These are phyloP conservation scores for Pammene fasciana DNA, from an alignment of 2,888 invertebrate genomes.

Conservation along the genomic window DNA sequence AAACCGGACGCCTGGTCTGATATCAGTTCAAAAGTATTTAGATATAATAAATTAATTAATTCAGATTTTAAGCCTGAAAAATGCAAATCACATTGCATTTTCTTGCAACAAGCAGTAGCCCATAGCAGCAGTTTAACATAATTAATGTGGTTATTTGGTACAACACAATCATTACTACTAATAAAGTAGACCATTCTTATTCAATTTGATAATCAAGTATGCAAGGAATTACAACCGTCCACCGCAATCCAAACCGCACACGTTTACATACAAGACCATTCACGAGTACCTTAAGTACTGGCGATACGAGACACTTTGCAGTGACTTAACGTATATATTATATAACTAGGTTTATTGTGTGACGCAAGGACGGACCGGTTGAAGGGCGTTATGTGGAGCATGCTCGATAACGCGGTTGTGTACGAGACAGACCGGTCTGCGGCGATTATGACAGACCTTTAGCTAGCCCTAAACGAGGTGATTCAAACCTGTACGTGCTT, in stretches of 20 bases:
- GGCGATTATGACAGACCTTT: slow-evolving; percentile 22
- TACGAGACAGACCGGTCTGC: slow-evolving; percentile 25
- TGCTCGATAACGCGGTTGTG: slow-evolving; percentile 15
- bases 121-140: too few species aligned
- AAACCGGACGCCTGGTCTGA: too few species aligned
- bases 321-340: not conserved
- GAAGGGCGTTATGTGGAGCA: slow-evolving; percentile 40
- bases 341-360: slow-evolving; percentile 7
- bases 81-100: not conserved
- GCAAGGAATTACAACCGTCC: slow-evolving; percentile 20
- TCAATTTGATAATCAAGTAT: slow-evolving; percentile 24
- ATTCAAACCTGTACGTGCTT: slow-evolving; percentile 1
- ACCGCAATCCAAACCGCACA: slow-evolving; percentile 9
- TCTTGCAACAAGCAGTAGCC: not conserved
- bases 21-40: too few species aligned
- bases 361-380: slow-evolving; percentile 28
- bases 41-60: too few species aligned
- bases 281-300: slow-evolving; percentile 1
- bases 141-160: not conserved
- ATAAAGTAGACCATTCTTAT: slow-evolving; percentile 15
- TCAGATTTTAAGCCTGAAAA: too few species aligned
- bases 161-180: slow-evolving; percentile 7
- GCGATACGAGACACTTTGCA: slow-evolving; percentile 1
- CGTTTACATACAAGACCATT: not conserved
- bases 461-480: slow-evolving; percentile 11